Evolutionary conservation across 2,113 vertebrate species (phyloP), one percentile per base, ranked within the genome.

Genomic region (Harpagus bidentatus): DNA sequence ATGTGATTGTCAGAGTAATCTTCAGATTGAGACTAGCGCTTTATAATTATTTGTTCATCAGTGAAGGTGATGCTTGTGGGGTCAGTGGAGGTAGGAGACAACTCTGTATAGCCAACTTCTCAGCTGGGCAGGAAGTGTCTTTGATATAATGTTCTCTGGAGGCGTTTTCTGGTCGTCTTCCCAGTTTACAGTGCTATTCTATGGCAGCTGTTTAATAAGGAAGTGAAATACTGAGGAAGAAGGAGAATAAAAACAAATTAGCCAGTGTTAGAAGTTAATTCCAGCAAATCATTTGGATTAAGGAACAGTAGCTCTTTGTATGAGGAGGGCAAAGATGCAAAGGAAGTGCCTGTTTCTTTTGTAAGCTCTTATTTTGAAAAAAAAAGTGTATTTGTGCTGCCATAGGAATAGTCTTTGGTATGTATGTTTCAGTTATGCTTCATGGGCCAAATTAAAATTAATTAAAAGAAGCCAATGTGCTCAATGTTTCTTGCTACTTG

Each of bases 241-340:
- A 97, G 76, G 55, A 91, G 92, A 93, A 94, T 96, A 96, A 96
- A 97, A 96, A 97, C 93, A 97, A 97, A 97, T 95, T 94, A 97
- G 88, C 90, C 90, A 94, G 92, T 97, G 95, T 97, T 97, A 95
- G 93, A 96, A 95, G 94, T 96, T 97, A 97, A 97, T 97, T 97
- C 95, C 95, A 95, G 79, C 94, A 95, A 96, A 98, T 97, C 92
- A 86, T 95, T 97, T 95, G 92, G 92, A 91, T 97, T 96, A 97
- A 92, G 82, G 86, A 95, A 97, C 95, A 97, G 94, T 96, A 90
- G 78, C 59, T 92, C 97, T 96, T 98, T 97, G 94, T 97, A 48
- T 55, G 86, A 95, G 79, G 45, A 88, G 48, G 85, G 89, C 67
- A 89, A 74, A 82, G 91, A 96, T 83, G 59, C 82, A 92, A 73